phyloP scores from a whole-genome alignment of 2,888 invertebrate genomes.

The Drosophila phalerata region DNA sequence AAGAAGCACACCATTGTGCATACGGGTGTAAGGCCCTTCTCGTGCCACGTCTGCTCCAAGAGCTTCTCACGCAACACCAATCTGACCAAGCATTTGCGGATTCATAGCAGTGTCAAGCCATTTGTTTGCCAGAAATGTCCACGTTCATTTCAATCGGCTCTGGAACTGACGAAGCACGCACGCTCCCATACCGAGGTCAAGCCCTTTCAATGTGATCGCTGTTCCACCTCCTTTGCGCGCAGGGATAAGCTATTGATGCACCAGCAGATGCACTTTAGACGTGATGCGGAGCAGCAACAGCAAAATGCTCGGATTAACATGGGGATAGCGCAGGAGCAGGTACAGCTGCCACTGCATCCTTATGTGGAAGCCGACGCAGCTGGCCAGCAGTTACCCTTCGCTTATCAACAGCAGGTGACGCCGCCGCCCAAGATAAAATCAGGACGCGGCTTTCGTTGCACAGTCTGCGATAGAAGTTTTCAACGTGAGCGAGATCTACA shows the following conservation, averaged over 20 bases:
- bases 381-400: constrained; percentile 19
- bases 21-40: constrained; percentile 91
- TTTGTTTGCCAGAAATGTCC: constrained; percentile 91
- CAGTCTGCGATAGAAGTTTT: constrained; percentile 89
- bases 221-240: constrained; percentile 89
- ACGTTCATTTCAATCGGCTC: constrained; percentile 90
- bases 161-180: constrained; percentile 89
- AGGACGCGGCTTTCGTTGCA: constrained; percentile 87
- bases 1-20: constrained; percentile 92
- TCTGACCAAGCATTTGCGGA: constrained; percentile 90
- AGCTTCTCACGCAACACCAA: constrained; percentile 92
- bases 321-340: constrained; percentile 25
- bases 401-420: constrained; percentile 38
- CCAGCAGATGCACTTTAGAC: constrained; percentile 87
- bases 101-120: constrained; percentile 90
- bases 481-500: constrained; percentile 90
- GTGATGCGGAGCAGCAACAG: constrained; percentile 71
- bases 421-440: constrained; percentile 35
- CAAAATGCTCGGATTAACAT: constrained; percentile 49
- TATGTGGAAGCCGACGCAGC: constrained; percentile 55
- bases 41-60: constrained; percentile 90
- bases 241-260: constrained; percentile 90
- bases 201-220: constrained; percentile 89
- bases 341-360: constrained; percentile 68
- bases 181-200: constrained; percentile 89